These are phyloP conservation scores for Saccostrea cuccullata DNA, from an alignment of 1,140 invertebrate genomes.

Conservation along the genomic window DNA sequence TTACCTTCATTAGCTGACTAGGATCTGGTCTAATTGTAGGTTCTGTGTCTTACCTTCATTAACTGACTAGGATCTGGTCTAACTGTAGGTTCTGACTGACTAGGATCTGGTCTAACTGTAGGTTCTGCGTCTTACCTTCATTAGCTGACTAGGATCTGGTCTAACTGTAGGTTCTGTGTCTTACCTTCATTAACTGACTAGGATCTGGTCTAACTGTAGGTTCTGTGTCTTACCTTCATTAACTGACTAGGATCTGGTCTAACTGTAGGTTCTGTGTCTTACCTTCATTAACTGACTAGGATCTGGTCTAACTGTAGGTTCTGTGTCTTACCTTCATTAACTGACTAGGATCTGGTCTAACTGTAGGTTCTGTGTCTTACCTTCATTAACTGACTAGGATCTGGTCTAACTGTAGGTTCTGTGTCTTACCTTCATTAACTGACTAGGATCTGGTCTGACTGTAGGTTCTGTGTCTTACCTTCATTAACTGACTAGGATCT, in stretches of 20 bases:
- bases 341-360: conserved; percentile 80
- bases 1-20: conserved; percentile 79
- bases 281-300: conserved; percentile 79
- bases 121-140: conserved; percentile 79
- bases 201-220: conserved; percentile 80
- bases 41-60: conserved; percentile 77
- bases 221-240: conserved; percentile 77
- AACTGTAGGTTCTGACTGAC: conserved; percentile 79
- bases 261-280: conserved; percentile 78
- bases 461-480: conserved; percentile 75
- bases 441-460: conserved; percentile 80
- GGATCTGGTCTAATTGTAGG: conserved; percentile 80
- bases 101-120: conserved; percentile 79
- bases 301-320: conserved; percentile 79
- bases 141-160: conserved; percentile 80
- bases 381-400: conserved; percentile 79
- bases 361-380: conserved; percentile 78
- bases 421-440: too few species aligned
- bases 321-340: conserved; percentile 78
- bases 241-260: conserved; percentile 80
- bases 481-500: too few species aligned
- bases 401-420: conserved; percentile 79
- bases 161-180: conserved; percentile 78
- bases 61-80: conserved; percentile 80
- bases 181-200: conserved; percentile 79